Evolutionary conservation across 2,797 vertebrate species (phyloP).

Genomic region (Gallinago nigripennis): DNA sequence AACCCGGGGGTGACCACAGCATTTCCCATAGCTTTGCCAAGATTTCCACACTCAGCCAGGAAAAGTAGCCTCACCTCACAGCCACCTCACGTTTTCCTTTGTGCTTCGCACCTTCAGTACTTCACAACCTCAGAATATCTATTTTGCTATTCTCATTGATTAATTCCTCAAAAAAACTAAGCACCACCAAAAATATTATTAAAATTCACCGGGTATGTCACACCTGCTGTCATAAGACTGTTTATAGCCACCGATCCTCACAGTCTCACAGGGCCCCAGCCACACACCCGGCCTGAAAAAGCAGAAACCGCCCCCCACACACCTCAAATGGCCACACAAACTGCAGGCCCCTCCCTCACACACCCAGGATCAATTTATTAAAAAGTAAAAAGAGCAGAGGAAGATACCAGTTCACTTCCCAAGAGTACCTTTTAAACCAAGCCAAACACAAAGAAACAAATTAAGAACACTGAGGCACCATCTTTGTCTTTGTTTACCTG

Average conservation of each 20-base stretch:
- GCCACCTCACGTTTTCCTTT: rapidly evolving
- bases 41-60: rapidly evolving
- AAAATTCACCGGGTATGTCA: rapidly evolving
- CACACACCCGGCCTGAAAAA: rapidly evolving
- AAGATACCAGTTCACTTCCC: rapidly evolving
- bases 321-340: rapidly evolving
- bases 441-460: background rate
- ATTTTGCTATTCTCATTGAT: background rate
- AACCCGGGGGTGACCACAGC: rapidly evolving
- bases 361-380: rapidly evolving
- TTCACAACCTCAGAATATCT: background rate
- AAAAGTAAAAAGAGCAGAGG: rapidly evolving
- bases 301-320: rapidly evolving
- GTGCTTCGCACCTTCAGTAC: rapidly evolving
- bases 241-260: rapidly evolving
- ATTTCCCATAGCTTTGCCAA: background rate
- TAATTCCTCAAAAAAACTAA: rapidly evolving
- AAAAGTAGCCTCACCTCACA: rapidly evolving
- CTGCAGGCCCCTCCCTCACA: rapidly evolving
- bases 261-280: rapidly evolving
- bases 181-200: rapidly evolving
- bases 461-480: rapidly evolving
- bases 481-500: rapidly evolving
- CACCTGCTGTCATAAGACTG: rapidly evolving
- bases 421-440: rapidly evolving